Evolutionary conservation across 2,113 vertebrate genomes (phyloP), one percentile per base, ranked within the genome.

Genomic region (Cercocebus atys): DNA sequence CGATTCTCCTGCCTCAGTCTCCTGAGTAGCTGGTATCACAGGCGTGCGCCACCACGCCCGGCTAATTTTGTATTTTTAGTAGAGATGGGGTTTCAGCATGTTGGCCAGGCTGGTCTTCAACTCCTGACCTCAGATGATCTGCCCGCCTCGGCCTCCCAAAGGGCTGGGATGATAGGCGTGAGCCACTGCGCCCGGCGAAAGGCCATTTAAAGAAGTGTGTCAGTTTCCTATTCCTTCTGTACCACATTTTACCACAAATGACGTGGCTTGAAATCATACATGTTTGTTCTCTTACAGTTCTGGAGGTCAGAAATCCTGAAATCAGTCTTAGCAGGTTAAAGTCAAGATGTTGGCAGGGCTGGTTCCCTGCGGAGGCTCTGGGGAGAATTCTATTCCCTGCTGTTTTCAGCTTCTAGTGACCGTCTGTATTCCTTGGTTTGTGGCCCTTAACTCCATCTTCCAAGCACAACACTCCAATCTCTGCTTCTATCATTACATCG

Each of bases 401-500:
- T 23, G 6, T 27, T 22, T 5, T 9, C 59, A 22, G 68, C 17
- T 35, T 47, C 88, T 10, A 1, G 30, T 6, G 12, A 57, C 45
- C 2, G 2, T 76, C 81, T 30, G 11, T 12, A 4, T 6, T 30
- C 64, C 43, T 30, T 18, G 30, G 64, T 55, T 22, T 1, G 8
- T 2, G 83, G 70, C 18, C 61, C 16, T 14, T 18, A 70, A 57
- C 18, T 61, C 84, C 0, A 5, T 25, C 38, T 81, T 50, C 40
- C 17, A 32, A 13, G 18, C 0, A 2, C 3, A 25, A 3, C 0
- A 0, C 30, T 27, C 23, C 38, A 30, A 68, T 2, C 32, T 2
- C 57, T 5, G 52, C 30, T 72, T 72, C 40, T 8, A 2, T 12
- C 43, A 8, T 8, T 17, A 94, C 0, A 7, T 5, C 0, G 3